Percentiles rank a stretch among this genome's conserved stretches.
These are phyloP conservation scores for Apogon hyalosoma DNA, from an alignment of 2,797 vertebrate species.

Conservation along the genomic window DNA sequence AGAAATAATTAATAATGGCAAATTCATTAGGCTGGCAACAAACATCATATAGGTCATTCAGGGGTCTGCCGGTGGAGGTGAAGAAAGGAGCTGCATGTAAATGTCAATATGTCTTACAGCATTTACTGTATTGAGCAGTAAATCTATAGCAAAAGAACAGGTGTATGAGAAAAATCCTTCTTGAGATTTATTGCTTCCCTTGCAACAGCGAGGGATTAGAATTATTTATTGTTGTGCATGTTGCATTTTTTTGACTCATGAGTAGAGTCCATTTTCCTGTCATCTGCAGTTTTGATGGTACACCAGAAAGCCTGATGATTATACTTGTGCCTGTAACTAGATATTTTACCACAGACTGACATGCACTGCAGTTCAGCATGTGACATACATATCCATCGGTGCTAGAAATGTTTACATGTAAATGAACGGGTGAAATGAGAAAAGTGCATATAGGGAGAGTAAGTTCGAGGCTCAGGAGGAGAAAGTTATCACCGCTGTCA, in stretches of 20 bases:
- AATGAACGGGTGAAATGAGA: constrained; percentile 51
- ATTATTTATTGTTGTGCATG: constrained; percentile 67
- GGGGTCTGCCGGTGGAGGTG: constrained; percentile 41
- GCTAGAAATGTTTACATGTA: constrained; percentile 62
- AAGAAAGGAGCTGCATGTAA: constrained; percentile 54
- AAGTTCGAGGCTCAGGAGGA: constrained; percentile 47
- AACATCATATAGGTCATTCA: constrained; percentile 58
- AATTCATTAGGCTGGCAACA: constrained; percentile 69
- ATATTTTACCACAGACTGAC: constrained; percentile 61
- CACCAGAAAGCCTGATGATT: constrained; percentile 57
- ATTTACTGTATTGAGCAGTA: constrained; percentile 48
- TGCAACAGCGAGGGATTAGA: constrained; percentile 68
- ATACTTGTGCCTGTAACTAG: constrained; percentile 44
- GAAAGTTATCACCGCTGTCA: constrained; percentile 76
- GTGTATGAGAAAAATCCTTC: constrained; percentile 55
- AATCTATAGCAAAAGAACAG: constrained; percentile 57
- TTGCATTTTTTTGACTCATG: constrained; percentile 65
- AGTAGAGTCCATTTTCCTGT: constrained; percentile 64
- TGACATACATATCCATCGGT: constrained; percentile 52
- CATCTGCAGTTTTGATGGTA: constrained; percentile 65
- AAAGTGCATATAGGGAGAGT: constrained; percentile 23
- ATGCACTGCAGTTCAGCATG: constrained; percentile 24
- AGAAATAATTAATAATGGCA: constrained; percentile 73
- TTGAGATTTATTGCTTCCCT: constrained; percentile 65
- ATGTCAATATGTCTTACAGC: constrained; percentile 48